Base-by-base conservation (phyloP, 64 coral and sea anemone species). In the Hydrozoanthus tunicans region DNA sequence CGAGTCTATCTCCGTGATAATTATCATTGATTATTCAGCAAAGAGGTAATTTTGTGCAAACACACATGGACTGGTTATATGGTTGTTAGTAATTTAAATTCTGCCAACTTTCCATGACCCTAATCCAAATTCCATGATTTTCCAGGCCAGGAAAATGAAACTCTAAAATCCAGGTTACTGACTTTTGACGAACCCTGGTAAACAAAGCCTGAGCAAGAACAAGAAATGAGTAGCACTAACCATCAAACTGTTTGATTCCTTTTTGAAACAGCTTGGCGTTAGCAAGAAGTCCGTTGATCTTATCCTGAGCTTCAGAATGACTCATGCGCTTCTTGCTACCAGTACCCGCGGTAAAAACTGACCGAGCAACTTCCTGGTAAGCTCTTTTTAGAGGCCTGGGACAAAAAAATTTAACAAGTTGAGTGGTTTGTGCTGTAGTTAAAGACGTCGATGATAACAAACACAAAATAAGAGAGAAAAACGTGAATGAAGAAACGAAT, bases 231-330 rank as follows among this genome's bases (percentile, higher is more conserved):
- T n/a, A n/a, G 56, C 69, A 80, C 86, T 64, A 88, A 98, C 96
- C 96, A 43, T 89, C 43, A 68, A 98, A 95, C 71, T 92, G 81
- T 69, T 98, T 93, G 32, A 98, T 81, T 62, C 93, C 89, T 78
- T 95, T 98, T 11, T 98, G 91, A 85, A 98, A 98, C 7, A 98
- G 84, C 6, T 89, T 95, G 17, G 93, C 93, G 59, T 93, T 98
- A 6, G 82, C 77, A 60, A 88, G 92, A 32, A 98, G 57, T n/a
- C 91, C 89, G 43, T 81, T 98, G 32, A 95, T 92, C 81, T 98
- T 95, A 4, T 95, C 93, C 55, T 98, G 96, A 17, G 93, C 80
- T 74, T 98, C 96, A 4, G 94, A 86, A 59, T 95, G 96, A 90
- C 92, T 93, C 79, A 93, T 95, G 6, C 94, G 89, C 26, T 95